phyloP scores from a whole-genome alignment of 2,113 vertebrate genomes.

The Aptenodytes patagonicus region DNA sequence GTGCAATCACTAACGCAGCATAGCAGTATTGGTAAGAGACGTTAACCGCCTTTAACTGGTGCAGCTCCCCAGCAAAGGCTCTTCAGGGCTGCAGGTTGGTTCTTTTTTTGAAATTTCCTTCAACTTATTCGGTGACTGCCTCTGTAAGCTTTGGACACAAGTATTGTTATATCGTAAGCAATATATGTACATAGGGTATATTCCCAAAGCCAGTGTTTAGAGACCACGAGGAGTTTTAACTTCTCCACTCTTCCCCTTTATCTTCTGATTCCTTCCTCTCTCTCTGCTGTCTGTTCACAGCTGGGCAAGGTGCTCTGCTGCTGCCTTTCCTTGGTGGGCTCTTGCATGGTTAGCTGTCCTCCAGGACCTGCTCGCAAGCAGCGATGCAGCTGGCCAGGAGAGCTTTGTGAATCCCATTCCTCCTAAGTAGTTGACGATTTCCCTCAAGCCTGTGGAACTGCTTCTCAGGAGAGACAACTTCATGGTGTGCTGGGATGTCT shows the following conservation, averaged over 20 bases:
- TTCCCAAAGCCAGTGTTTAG: constrained; percentile 50
- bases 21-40: background rate
- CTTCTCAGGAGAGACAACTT: background rate
- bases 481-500: background rate
- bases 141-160: background rate
- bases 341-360: constrained; percentile 45
- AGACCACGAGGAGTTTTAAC: constrained; percentile 7
- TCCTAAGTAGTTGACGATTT: constrained; percentile 55
- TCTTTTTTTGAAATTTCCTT: background rate
- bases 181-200: background rate
- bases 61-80: background rate
- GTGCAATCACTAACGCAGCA: background rate
- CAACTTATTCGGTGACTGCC: background rate
- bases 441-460: constrained; percentile 55
- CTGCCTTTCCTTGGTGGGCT: constrained; percentile 39
- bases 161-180: constrained; percentile 22
- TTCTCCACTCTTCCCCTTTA: constrained; percentile 30
- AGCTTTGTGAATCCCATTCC: constrained; percentile 35
- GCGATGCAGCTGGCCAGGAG: background rate
- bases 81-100: background rate
- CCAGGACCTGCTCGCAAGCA: constrained; percentile 54
- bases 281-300: constrained; percentile 51
- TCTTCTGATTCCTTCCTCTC: constrained; percentile 58
- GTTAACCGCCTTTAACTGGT: background rate
- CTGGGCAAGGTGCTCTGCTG: constrained; percentile 52